These are phyloP conservation scores for Sterrhoptilus dennistouni DNA, from an alignment of 2,113 vertebrate species.

Conservation along the genomic window DNA sequence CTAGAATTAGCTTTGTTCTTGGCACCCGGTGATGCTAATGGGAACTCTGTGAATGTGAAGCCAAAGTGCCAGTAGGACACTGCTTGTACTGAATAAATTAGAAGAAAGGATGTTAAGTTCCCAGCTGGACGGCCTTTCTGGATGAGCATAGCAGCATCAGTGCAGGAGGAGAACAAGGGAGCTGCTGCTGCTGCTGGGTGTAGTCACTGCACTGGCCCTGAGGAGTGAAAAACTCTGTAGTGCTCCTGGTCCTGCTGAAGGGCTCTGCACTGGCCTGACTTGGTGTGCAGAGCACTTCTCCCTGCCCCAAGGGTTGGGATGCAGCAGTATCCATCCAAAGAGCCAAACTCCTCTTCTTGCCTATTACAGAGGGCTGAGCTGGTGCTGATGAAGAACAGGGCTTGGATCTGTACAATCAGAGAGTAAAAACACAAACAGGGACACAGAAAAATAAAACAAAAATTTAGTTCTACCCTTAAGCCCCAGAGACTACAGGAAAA, in stretches of 20 bases:
- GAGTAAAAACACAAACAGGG: neutral
- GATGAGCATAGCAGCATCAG: neutral
- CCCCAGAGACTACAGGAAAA: neutral
- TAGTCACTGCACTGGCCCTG: neutral
- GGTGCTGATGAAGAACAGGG: neutral
- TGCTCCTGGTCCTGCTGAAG: neutral
- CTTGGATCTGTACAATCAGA: neutral
- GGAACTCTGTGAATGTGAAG: neutral
- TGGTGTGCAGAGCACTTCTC: neutral
- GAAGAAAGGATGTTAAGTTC: neutral
- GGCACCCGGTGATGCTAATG: neutral
- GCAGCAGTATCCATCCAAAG: neutral
- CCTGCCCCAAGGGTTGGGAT: neutral
- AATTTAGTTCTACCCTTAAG: neutral
- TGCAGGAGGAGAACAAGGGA: neutral
- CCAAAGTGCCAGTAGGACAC: neutral
- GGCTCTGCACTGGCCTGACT: neutral
- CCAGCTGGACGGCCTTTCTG: neutral
- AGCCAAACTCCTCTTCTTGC: neutral
- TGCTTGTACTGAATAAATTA: neutral
- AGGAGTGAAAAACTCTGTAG: neutral
- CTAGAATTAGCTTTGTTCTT: conserved; percentile 19
- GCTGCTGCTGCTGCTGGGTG: neutral
- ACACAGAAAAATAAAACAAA: neutral
- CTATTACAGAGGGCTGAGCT: neutral